Evolutionary conservation across 2,113 vertebrate genomes (phyloP).

Genomic region (Girardinichthys multiradiatus): DNA sequence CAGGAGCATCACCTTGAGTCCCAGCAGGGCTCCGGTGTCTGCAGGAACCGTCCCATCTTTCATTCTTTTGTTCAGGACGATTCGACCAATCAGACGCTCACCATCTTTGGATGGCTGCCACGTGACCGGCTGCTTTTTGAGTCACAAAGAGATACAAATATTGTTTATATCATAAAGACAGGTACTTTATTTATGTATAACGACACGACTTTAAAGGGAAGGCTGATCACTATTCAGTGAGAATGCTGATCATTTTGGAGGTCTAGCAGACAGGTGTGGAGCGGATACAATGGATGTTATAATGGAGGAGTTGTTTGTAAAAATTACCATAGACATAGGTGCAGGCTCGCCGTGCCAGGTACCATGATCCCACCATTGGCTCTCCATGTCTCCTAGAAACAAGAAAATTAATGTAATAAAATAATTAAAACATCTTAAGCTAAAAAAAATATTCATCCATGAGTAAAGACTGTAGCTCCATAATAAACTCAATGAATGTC

Average conservation of each 20-base stretch:
- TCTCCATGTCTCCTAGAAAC: conserved; percentile 92
- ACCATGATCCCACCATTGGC: conserved; percentile 94
- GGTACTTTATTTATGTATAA: not conserved
- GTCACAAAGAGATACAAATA: not conserved
- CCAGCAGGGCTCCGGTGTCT: conserved; percentile 93
- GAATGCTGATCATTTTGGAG: not conserved
- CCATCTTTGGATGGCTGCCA: conserved; percentile 98
- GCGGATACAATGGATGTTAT: not conserved
- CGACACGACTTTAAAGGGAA: not conserved
- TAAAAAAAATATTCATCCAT: not conserved
- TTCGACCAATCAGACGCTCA: conserved; percentile 93
- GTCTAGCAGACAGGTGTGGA: not conserved
- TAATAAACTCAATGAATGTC: not conserved
- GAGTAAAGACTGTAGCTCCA: too few species aligned
- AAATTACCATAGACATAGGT: conserved; percentile 93
- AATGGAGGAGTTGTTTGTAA: conserved; percentile 70
- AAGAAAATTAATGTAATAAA: not conserved
- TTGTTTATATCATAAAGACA: not conserved
- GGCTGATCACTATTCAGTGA: not conserved
- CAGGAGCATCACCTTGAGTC: conserved; percentile 86
- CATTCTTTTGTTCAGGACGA: conserved; percentile 93
- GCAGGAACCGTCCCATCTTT: conserved; percentile 93
- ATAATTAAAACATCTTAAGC: not conserved
- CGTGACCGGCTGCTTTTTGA: conserved; percentile 89
- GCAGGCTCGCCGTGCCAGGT: conserved; percentile 91